A percentile compares a stretch with the other conserved stretches of the same genome.
Conservation (phyloP, 2,888 invertebrate species). For the Sesamia inferens region DNA sequence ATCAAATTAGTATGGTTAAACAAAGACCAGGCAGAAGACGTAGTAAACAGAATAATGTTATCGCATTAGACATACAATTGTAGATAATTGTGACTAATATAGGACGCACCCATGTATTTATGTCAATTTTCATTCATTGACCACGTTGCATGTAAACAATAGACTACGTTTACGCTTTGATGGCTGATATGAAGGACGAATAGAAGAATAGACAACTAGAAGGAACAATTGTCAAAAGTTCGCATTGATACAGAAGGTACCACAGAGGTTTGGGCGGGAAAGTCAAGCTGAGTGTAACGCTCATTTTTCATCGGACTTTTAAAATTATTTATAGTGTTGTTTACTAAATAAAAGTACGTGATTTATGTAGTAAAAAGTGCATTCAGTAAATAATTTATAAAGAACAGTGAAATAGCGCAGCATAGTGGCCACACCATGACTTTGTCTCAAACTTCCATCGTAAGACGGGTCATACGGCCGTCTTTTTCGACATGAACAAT, state of each 20-base stretch:
- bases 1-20: neutral
- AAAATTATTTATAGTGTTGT: no score
- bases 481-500: no score
- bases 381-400: no score
- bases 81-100: conserved; percentile 41
- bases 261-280: no score
- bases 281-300: no score
- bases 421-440: no score
- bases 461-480: no score
- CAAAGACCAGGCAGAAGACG: neutral
- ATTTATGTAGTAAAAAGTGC: no score
- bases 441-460: no score
- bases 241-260: neutral
- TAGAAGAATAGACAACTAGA: neutral
- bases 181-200: conserved; percentile 13
- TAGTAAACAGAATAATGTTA: conserved; percentile 15
- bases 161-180: conserved; percentile 35
- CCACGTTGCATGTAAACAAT: conserved; percentile 40
- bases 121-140: conserved; percentile 30
- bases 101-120: conserved; percentile 45
- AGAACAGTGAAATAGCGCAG: no score
- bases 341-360: no score
- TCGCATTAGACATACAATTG: neutral
- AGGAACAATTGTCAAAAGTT: neutral
- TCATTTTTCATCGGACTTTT: no score